Percentiles rank a stretch among this genome's conserved stretches.
Conservation (phyloP, 2,113 vertebrate species). For the Chionis minor region DNA sequence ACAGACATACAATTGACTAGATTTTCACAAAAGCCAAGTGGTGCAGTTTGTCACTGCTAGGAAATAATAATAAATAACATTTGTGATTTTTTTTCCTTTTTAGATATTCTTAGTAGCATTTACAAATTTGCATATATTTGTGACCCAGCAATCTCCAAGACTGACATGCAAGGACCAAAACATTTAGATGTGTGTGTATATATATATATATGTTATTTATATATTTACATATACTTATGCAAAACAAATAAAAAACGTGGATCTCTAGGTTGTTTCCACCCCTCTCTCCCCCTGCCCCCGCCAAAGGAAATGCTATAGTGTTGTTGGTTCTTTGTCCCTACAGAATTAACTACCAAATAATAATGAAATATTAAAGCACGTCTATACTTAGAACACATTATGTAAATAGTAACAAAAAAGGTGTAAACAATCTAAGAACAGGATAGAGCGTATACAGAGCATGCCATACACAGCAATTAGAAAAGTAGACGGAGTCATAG, state of each 20-base stretch:
- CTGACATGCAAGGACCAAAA: not conserved
- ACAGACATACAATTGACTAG: not conserved
- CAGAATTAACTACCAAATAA: not conserved
- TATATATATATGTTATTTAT: too few relatives aligned
- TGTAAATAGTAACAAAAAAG: not conserved
- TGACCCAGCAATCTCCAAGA: not conserved
- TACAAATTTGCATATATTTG: not conserved
- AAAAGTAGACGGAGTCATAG: not conserved
- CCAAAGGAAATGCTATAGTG: not conserved
- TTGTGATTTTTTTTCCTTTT: not conserved
- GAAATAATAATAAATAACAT: not conserved
- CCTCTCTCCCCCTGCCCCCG: too few relatives aligned
- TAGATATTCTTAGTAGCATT: not conserved
- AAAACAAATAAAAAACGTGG: not conserved
- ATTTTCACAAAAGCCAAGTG: not conserved
- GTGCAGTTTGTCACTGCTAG: not conserved
- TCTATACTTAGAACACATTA: not conserved
- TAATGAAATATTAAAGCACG: not conserved
- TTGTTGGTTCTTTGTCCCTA: not conserved
- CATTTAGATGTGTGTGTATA: not conserved
- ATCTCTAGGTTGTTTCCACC: not conserved
- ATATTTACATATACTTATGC: too few relatives aligned
- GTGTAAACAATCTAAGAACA: not conserved
- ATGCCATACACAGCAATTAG: not conserved
- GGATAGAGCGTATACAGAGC: not conserved